Evolutionary conservation across 2,888 invertebrate species (phyloP).

Genomic region (Charanyca ferruginea): DNA sequence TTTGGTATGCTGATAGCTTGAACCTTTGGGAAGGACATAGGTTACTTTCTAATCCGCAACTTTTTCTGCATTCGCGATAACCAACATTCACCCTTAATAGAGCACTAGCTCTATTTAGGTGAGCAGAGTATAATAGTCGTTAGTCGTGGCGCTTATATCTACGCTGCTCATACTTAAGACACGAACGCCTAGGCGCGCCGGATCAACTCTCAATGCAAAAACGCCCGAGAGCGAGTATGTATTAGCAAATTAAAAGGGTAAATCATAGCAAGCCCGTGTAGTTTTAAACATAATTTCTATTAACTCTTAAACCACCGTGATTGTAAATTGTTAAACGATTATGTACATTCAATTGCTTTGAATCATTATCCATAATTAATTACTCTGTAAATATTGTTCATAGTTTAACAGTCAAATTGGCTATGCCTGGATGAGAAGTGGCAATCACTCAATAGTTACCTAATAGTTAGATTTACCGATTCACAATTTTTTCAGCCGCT

Average conservation of each 20-base stretch:
- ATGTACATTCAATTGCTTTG: slow-evolving; percentile 15
- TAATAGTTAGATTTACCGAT: not conserved
- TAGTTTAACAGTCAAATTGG: not conserved
- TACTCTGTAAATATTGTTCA: not conserved
- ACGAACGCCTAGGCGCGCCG: slow-evolving; percentile 14
- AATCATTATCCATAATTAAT: slow-evolving; percentile 1
- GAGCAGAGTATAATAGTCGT: no score
- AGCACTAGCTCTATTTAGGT: no score
- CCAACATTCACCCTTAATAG: no score
- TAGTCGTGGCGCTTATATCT: not conserved
- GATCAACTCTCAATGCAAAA: not conserved
- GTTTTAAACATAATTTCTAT: slow-evolving; percentile 1
- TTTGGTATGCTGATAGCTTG: no score
- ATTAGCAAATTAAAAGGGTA: slow-evolving; percentile 6
- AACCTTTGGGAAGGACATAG: no score
- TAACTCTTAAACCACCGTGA: slow-evolving; percentile 5
- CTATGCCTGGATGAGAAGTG: not conserved
- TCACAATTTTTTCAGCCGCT: no score
- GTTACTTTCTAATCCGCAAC: no score
- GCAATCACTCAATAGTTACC: no score
- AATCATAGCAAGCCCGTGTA: not conserved
- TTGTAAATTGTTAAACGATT: slow-evolving; percentile 14
- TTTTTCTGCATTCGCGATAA: no score
- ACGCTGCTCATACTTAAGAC: not conserved
- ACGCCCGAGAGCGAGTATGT: not conserved